These are phyloP conservation scores for Callipepla californica DNA, from an alignment of 2,113 vertebrate species.

Conservation along the genomic window DNA sequence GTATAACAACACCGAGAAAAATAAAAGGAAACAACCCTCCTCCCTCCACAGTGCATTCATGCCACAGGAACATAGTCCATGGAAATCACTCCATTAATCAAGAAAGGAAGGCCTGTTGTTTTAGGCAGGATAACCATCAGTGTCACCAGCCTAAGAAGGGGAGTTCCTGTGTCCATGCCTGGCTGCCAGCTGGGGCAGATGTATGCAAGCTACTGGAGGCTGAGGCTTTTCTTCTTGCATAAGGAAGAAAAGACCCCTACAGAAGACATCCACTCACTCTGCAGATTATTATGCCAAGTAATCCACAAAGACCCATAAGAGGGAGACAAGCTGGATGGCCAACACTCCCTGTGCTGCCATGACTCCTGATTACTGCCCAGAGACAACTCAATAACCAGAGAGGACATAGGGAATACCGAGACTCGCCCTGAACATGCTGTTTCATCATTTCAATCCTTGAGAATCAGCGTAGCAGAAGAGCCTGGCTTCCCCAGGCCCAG, in stretches of 20 bases:
- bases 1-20: neutral
- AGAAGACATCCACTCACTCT: neutral
- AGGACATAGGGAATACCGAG: neutral
- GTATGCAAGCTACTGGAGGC: neutral
- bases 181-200: neutral
- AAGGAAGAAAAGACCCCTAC: neutral
- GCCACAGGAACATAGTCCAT: neutral
- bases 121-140: neutral
- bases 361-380: neutral
- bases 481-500: neutral
- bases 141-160: neutral
- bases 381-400: rapidly evolving
- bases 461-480: rapidly evolving
- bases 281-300: neutral
- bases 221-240: neutral
- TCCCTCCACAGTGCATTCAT: neutral
- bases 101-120: neutral
- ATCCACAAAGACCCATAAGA: neutral
- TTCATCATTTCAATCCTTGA: neutral
- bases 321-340: too few relatives aligned
- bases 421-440: neutral
- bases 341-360: neutral
- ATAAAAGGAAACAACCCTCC: neutral
- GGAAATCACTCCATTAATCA: neutral
- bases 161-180: neutral